These are phyloP conservation scores for Drosophila subsilvestris DNA, from an alignment of 2,888 invertebrate species.

Conservation along the genomic window DNA sequence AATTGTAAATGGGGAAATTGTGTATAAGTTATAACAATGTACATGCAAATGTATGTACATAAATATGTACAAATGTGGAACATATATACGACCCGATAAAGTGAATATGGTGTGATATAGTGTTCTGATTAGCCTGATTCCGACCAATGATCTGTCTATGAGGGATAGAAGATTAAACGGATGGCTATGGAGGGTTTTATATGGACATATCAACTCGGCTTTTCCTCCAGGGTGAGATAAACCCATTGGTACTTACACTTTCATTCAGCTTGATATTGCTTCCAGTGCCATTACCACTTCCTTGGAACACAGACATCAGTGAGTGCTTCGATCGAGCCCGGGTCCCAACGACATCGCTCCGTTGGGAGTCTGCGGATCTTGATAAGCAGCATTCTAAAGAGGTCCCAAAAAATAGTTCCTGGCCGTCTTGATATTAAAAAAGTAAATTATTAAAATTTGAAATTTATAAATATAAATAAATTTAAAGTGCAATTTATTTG, in stretches of 20 bases:
- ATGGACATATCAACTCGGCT: no score
- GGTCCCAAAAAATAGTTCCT: slow-evolving; percentile 89
- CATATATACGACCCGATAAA: no score
- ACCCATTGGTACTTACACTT: slow-evolving; percentile 47
- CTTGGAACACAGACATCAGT: slow-evolving; percentile 87
- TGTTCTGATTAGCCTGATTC: no score
- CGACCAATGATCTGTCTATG: no score
- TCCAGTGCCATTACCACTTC: slow-evolving; percentile 48
- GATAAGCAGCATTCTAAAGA: slow-evolving; percentile 93
- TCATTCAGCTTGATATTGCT: slow-evolving; percentile 54
- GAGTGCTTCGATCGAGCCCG: slow-evolving; percentile 89
- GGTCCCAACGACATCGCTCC: slow-evolving; percentile 71
- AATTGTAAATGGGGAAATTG: background rate
- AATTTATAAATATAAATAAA: background rate
- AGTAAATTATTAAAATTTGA: background rate
- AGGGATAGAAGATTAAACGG: background rate
- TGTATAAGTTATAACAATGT: no score
- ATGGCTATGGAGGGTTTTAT: no score
- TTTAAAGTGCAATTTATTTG: background rate
- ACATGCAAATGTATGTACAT: no score
- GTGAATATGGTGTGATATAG: no score
- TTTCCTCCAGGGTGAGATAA: background rate
- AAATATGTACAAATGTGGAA: no score
- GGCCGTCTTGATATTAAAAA: slow-evolving; percentile 28
- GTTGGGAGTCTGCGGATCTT: slow-evolving; percentile 89